Evolutionary conservation across 2,888 invertebrate species (phyloP), one percentile per base, ranked within the genome.

Genomic region (Eudasyphora cyanicolor): DNA sequence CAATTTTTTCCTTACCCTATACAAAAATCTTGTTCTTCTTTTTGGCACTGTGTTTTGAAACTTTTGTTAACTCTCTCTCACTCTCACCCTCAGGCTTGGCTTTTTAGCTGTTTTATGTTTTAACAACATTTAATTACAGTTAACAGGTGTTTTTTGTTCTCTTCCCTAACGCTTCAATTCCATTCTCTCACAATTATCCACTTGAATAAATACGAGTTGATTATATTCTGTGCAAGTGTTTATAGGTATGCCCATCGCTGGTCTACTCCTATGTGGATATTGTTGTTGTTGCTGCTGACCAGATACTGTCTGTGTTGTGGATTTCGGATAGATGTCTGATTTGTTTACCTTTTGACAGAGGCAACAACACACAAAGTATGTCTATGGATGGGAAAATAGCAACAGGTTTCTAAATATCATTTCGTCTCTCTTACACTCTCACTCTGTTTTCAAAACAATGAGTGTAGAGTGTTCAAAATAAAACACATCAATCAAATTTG

Each of bases 401-500:
- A 64, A 64, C 62, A 67, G 67, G 42, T 67, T 67, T 67, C 14
- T n/a, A n/a, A n/a, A n/a, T n/a, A n/a, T n/a, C n/a, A n/a, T n/a
- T n/a, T n/a, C n/a, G n/a, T n/a, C n/a, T n/a, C n/a, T n/a, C n/a
- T n/a, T n/a, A n/a, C n/a, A n/a, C n/a, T n/a, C n/a, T n/a, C n/a
- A n/a, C 29, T 14, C 60, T 27, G 32, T 60, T n/a, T n/a, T 27
- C 29, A 29, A 60, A 60, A 29, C 29, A 60, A 29, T 29, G 29
- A 27, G 24, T 10, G n/a, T n/a, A n/a, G n/a, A n/a, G 8, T 60
- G n/a, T 27, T n/a, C 29, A 60, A 12, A 57, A 8, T 17, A 29
- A 60, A 57, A 57, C 14, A 14, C 8, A 60, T 60, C 60, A 60
- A 35, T 64, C 64, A 38, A 17, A n/a, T 64, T 8, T 3, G 2